A percentile compares a stretch with the other conserved stretches of the same genome.
Evolutionary conservation across 2,797 vertebrate species (phyloP).

Genomic region (Pogoniulus pusillus): DNA sequence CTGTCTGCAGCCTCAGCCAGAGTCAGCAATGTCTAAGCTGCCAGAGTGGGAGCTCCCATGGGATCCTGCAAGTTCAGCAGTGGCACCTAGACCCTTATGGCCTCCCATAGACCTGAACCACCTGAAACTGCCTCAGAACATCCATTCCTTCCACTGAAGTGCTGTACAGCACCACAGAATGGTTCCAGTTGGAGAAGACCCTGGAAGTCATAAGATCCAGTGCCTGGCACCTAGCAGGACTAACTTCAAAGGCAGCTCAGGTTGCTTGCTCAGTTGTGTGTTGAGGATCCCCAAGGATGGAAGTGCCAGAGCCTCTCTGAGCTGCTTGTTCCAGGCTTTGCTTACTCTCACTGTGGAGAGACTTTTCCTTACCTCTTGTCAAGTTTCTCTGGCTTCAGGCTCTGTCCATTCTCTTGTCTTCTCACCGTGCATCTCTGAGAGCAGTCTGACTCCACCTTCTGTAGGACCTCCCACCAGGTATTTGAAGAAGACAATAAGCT

Average conservation of each 20-base stretch:
- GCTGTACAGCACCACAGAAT: background rate
- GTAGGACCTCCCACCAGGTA: no score
- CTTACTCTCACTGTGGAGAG: background rate
- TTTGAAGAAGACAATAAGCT: no score
- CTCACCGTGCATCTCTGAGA: background rate
- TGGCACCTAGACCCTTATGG: background rate
- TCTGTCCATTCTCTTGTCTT: background rate
- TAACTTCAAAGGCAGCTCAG: background rate
- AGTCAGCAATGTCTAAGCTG: accelerated
- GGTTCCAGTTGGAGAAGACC: background rate
- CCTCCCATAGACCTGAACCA: background rate
- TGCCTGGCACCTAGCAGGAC: background rate
- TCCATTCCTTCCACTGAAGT: background rate
- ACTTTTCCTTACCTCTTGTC: background rate
- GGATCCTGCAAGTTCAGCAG: background rate
- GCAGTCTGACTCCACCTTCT: no score
- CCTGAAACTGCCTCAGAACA: background rate
- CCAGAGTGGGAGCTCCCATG: accelerated
- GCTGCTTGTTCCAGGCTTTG: background rate
- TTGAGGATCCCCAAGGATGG: background rate
- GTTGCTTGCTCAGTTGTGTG: background rate
- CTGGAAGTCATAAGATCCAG: background rate
- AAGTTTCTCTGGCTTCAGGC: background rate
- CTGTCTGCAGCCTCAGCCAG: background rate
- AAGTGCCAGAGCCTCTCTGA: background rate